phyloP scores from a whole-genome alignment of 2,888 invertebrate species.

The Dysmachus trigonus region DNA sequence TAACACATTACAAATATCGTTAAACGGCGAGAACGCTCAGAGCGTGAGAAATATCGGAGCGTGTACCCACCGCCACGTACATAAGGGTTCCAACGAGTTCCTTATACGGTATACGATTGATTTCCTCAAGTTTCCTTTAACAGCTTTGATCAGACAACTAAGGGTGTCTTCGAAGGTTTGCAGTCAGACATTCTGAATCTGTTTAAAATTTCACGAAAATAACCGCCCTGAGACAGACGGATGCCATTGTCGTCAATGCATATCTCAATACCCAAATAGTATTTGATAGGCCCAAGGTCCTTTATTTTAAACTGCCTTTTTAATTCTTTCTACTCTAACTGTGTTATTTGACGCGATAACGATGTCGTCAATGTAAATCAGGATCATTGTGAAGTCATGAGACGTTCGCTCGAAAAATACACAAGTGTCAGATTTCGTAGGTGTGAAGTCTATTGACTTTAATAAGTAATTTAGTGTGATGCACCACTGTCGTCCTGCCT shows the following conservation, averaged over 20 bases:
- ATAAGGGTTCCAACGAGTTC: background rate
- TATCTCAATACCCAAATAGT: background rate
- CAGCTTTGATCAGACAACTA: background rate
- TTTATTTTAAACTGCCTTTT: background rate
- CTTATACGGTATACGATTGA: background rate
- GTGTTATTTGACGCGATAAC: background rate
- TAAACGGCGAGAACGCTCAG: slow-evolving; percentile 2
- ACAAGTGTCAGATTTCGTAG: slow-evolving; percentile 31
- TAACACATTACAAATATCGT: no score
- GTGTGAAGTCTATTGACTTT: background rate
- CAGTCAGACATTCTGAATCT: background rate
- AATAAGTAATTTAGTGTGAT: background rate
- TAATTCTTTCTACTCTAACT: background rate
- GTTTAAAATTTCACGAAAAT: background rate
- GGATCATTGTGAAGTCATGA: background rate
- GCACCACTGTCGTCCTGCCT: slow-evolving; percentile 40
- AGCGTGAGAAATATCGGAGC: slow-evolving; percentile 8
- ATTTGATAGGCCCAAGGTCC: background rate
- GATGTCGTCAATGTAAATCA: background rate
- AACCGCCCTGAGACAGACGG: background rate
- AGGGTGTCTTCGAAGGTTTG: background rate
- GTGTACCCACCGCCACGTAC: slow-evolving; percentile 1
- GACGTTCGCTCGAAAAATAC: background rate
- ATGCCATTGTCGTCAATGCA: background rate
- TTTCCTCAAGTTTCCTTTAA: background rate